A percentile compares a stretch with the other conserved stretches of the same genome.
These are phyloP conservation scores for Stenoptilia bipunctidactyla DNA, from an alignment of 2,888 invertebrate species.

Conservation along the genomic window DNA sequence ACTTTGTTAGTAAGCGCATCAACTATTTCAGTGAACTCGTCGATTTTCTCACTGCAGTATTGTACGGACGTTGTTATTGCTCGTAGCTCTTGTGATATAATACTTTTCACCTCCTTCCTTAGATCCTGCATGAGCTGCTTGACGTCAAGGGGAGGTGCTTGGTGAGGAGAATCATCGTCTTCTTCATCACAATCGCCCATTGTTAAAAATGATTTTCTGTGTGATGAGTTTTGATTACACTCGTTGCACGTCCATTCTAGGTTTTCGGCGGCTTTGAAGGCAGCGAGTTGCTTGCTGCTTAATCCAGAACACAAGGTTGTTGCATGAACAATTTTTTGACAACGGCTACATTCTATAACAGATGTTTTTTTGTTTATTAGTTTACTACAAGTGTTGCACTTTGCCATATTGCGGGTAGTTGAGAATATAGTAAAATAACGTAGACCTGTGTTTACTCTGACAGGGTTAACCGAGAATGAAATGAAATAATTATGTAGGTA, in stretches of 20 bases:
- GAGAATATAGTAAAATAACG: not conserved
- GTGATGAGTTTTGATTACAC: slow-evolving; percentile 3
- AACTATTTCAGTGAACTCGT: slow-evolving; percentile 1
- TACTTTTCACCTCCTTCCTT: slow-evolving; percentile 1
- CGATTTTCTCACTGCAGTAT: slow-evolving; percentile 3
- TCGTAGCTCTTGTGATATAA: slow-evolving; percentile 1
- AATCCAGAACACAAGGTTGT: slow-evolving; percentile 3
- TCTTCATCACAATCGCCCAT: not conserved
- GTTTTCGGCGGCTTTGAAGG: slow-evolving; percentile 3
- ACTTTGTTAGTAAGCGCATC: slow-evolving; percentile 1
- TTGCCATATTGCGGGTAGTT: not conserved
- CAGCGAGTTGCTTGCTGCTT: slow-evolving; percentile 1
- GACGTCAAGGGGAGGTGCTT: not conserved
- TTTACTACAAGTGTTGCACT: not conserved
- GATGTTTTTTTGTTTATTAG: not conserved
- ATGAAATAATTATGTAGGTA: no score
- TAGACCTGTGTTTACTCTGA: no score
- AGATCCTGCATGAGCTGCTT: slow-evolving; percentile 1
- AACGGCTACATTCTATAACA: slow-evolving; percentile 1
- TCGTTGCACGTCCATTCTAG: slow-evolving; percentile 3
- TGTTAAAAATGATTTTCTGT: not conserved
- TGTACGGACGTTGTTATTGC: slow-evolving; percentile 1
- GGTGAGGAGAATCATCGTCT: no score
- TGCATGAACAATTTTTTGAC: slow-evolving; percentile 4
- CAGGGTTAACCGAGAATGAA: no score